Base-by-base conservation (phyloP, 30 jellyfish, hydroid and myxozoan genomes). In the Chironex yamaguchii region DNA sequence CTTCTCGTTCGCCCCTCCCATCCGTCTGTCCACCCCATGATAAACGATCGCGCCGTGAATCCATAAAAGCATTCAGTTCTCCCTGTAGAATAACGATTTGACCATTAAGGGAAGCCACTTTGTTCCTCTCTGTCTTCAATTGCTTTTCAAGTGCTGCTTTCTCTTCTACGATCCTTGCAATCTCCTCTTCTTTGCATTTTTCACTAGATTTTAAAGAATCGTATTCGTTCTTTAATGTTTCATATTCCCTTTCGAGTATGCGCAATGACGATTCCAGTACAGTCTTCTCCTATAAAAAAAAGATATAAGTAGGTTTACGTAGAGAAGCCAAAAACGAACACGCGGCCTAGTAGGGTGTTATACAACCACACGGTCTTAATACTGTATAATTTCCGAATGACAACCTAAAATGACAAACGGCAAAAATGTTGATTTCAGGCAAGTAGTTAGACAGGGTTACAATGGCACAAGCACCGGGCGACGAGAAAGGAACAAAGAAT, bases 131-230 rank as follows among this genome's bases (percentile, higher is more conserved):
- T 4, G 89, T 88, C 4, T 71, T 28, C 33, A 91, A 67, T 42
- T 26, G 88, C 33, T 20, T 64, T 32, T 71, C 67, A 36, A 30
- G 26, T 21, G 20, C 86, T 78, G 21, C 24, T 1, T 72, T 84
- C 1, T 66, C 91, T 42, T 23, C 64, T 73, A 48, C 89, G 50
- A 71, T 79, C 66, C 89, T 72, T 34, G 49, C 49, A 36, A 86
- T 20, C n/a, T 52, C 72, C n/a, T n/a, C n/a, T n/a, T n/a, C n/a
- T n/a, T n/a, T n/a, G n/a, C n/a, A n/a, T n/a, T n/a, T n/a, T n/a
- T n/a, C n/a, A n/a, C n/a, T n/a, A n/a, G n/a, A n/a, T n/a, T n/a
- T n/a, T n/a, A n/a, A n/a, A n/a, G n/a, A n/a, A n/a, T 52, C 23
- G 68, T 52, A n/a, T 29, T 64, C 77, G 23, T 28, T 29, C 29